Evolutionary conservation across 2,888 invertebrate genomes (phyloP), one percentile per base, ranked within the genome.

Genomic region (Tupiocoris notatus): DNA sequence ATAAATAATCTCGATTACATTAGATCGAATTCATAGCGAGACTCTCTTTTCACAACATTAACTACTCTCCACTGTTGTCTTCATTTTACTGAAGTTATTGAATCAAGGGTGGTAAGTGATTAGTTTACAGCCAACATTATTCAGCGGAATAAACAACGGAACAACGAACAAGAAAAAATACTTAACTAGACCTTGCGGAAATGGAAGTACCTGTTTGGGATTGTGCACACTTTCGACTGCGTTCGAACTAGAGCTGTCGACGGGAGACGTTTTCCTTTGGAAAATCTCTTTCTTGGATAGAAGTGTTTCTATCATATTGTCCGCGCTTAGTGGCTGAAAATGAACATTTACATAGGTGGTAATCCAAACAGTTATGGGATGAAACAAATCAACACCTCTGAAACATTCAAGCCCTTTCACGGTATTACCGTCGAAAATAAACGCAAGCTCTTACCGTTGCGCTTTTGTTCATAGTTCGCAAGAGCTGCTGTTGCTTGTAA

Each of bases 281-380:
- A 80, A 81, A 62, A 79, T 81, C 74, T 81, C 80, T 66, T 80
- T 80, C 62, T 81, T 81, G 20, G 80, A 80, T 0, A 81, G 78
- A 54, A 81, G 74, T 70, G 79, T 79, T 67, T 80, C 80, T 66
- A 81, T 81, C 81, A 81, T 81, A 63, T 78, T 80, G 79, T 81
- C 81, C 54, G 81, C 81, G 79, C 80, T 81, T 57, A 81, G 23
- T 21, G 75, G 77, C 81, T 81, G 73, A 24, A 73, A 78, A 22
- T 39, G 20, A 65, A 68, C 16, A 54, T 39, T 1, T 2, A 39
- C 9, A n/a, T 6, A 22, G n/a, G n/a, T n/a, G n/a, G n/a, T n/a
- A n/a, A n/a, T n/a, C n/a, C n/a, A n/a, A n/a, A n/a, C n/a, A n/a
- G 9, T 54, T 54, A 54, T 12, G 54, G 9, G 7, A 54, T 12